Base-by-base conservation (phyloP, 2,888 invertebrate species). In the Pemphredon lugubris region DNA sequence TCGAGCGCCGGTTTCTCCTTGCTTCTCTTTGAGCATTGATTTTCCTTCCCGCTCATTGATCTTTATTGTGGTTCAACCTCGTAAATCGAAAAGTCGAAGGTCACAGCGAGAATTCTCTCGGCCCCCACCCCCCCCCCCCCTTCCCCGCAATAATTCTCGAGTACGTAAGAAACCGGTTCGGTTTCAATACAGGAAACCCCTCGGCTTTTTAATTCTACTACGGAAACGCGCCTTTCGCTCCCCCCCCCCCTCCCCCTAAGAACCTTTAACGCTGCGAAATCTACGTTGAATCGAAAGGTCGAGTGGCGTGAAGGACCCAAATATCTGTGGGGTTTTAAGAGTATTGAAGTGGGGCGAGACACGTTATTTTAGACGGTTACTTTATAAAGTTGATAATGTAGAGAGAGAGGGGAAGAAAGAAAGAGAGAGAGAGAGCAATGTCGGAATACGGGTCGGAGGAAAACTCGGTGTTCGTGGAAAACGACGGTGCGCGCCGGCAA, bases 11-110 rank as follows among this genome's bases (percentile, higher is more conserved):
- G 47, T 51, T 32, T n/a, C 51, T 21, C 44, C 42, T 44, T 34
- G 1, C n/a, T 50, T 44, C 32, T 47, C 55, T 63, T 71, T 63
- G 45, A 73, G 73, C 78, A 73, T 75, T 63, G 75, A 67, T 77
- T 75, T 63, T 61, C 66, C 57, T 40, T 47, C 48, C 48, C 16
- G 39, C 32, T 11, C 63, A 26, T 50, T 21, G 61, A 54, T 74
- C 58, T 66, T 77, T 61, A 55, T 65, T 32, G 53, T 66, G 44
- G 47, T 11, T 37, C 47, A 55, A 32, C 54, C 61, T 60, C 53
- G 45, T 57, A 54, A 63, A 64, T 66, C 65, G 48, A 50, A 40
- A 63, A 23, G 30, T n/a, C 58, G 57, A 45, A 63, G 53, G 63
- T 63, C 55, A 42, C 48, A 32, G 39, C 20, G 11, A 40, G 44